Percentiles rank a stretch among this genome's conserved stretches.
These are phyloP conservation scores for Phainopepla nitens DNA, from an alignment of 2,113 vertebrate genomes.

Conservation along the genomic window DNA sequence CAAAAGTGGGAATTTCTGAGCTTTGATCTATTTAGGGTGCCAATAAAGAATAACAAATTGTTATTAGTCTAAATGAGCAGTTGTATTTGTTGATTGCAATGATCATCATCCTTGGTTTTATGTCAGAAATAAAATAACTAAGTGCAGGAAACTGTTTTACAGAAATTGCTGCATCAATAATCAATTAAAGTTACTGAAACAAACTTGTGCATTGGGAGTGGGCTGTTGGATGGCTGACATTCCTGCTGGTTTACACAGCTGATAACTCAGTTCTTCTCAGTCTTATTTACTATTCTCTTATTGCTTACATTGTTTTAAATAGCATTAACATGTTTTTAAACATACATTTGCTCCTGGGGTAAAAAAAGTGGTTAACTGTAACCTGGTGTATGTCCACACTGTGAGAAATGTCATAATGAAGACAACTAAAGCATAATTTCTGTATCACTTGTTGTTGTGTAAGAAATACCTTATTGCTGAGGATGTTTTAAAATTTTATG, in stretches of 20 bases:
- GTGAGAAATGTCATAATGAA: not conserved
- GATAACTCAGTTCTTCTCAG: not conserved
- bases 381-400: not conserved
- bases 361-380: not conserved
- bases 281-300: not conserved
- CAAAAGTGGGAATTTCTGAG: not conserved
- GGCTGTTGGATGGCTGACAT: not conserved
- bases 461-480: not conserved
- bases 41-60: not conserved
- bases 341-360: not conserved
- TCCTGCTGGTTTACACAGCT: not conserved
- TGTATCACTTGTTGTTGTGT: not conserved
- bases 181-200: not conserved
- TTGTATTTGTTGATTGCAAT: not conserved
- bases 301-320: not conserved
- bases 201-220: not conserved
- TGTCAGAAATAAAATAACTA: not conserved
- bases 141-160: not conserved
- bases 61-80: not conserved
- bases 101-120: not conserved
- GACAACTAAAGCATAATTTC: not conserved
- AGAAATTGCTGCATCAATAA: conserved; percentile 6
- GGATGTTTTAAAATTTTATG: not conserved
- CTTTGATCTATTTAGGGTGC: not conserved
- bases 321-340: not conserved